Conservation (phyloP, 2,888 invertebrate species). For the Apotomis capreana region DNA sequence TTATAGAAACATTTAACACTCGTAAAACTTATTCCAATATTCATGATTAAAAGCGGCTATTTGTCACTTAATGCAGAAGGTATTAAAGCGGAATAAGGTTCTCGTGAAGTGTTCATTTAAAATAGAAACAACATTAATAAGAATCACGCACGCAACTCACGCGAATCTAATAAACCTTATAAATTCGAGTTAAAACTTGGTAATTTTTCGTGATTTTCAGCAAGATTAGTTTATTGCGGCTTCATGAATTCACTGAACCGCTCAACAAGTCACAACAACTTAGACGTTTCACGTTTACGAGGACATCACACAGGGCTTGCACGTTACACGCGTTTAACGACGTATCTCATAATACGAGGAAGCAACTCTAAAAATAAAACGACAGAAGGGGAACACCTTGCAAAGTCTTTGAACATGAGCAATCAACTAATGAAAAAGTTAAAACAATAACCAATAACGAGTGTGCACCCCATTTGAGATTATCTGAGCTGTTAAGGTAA, state of each 20-base stretch:
- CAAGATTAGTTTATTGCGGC: conserved; percentile 16
- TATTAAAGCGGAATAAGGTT: conserved; percentile 19
- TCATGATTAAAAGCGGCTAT: neutral
- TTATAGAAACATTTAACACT: neutral
- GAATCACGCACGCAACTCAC: conserved; percentile 28
- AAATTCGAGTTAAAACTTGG: conserved; percentile 30
- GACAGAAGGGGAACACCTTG: neutral
- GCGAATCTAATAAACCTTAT: conserved; percentile 24
- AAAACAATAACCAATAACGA: conserved; percentile 24
- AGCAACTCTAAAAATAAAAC: neutral
- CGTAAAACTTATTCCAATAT: no score
- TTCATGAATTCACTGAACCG: conserved; percentile 11
- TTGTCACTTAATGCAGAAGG: conserved; percentile 16
- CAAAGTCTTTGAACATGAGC: conserved; percentile 1
- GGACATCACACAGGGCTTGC: conserved; percentile 4
- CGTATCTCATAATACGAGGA: neutral
- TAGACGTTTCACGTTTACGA: conserved; percentile 7
- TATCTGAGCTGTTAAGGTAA: conserved; percentile 32
- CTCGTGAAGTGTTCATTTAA: conserved; percentile 31
- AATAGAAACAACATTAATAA: conserved; percentile 34
- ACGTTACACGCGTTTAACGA: conserved; percentile 7
- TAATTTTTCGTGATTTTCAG: conserved; percentile 17
- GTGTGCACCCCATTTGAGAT: conserved; percentile 10
- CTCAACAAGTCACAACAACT: conserved; percentile 14
- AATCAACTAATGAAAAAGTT: conserved; percentile 20